Percentiles rank a stretch among this genome's conserved stretches.
phyloP scores from a whole-genome alignment of 1,140 invertebrate genomes.

The Zaprionus ornatus region DNA sequence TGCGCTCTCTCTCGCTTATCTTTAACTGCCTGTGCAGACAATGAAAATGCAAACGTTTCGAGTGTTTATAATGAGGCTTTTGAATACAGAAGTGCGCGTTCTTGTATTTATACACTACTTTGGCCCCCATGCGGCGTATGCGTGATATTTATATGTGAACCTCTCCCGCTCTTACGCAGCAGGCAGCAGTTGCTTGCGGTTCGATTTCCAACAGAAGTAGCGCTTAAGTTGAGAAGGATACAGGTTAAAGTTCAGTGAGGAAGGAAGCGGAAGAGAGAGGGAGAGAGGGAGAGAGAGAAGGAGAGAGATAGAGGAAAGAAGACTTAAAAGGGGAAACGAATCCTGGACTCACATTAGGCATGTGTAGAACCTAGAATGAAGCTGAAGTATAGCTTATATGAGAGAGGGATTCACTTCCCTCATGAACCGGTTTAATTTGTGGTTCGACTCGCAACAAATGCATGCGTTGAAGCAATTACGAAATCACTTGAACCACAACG shows the following conservation, averaged over 20 bases:
- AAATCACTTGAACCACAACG: background rate
- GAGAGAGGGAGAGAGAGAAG: background rate
- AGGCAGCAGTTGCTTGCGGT: background rate
- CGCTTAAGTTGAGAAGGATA: background rate
- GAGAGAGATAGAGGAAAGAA: background rate
- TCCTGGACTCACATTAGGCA: too few species aligned
- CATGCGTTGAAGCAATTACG: background rate
- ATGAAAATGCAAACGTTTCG: constrained; percentile 50
- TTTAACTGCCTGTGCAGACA: constrained; percentile 24
- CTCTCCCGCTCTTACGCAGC: background rate
- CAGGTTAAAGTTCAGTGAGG: background rate
- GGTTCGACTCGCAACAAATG: background rate
- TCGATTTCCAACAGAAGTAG: background rate
- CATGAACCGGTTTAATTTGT: background rate
- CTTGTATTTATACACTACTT: background rate
- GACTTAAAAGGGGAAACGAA: too few species aligned
- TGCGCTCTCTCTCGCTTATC: background rate
- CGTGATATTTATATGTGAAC: constrained; percentile 13
- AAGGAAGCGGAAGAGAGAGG: background rate
- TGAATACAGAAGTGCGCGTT: constrained; percentile 6
- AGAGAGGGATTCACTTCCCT: too few species aligned
- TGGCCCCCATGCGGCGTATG: constrained; percentile 29
- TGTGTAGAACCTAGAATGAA: too few species aligned
- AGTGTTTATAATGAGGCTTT: constrained; percentile 39
- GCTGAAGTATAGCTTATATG: too few species aligned